Base-by-base conservation (phyloP, 1,140 invertebrate genomes). In the Lucilia sericata region DNA sequence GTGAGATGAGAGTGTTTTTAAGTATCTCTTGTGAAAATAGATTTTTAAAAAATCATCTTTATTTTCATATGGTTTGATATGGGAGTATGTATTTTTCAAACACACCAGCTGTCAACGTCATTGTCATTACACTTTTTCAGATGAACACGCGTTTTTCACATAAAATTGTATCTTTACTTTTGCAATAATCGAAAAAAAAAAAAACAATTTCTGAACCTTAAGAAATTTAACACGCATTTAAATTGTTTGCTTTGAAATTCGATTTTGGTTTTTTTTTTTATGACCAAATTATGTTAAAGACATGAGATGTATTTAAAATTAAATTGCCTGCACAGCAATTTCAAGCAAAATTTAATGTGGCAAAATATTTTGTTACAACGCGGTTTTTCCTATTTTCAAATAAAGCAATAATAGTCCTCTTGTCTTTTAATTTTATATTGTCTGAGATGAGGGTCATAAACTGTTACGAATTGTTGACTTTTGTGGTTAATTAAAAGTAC, bases 1-100 rank as follows among this genome's bases (percentile, higher is more conserved):
- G 51, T 55, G n/a, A n/a, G n/a, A 55, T 17, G 51, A 55, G 51
- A 55, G 51, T 55, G 51, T 55, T 55, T 55, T 55, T 55, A 55
- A 55, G 51, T 55, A 55, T 55, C 51, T 55, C 17, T 55, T 55
- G 10, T 55, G 10, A 14, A 55, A 55, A 55, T 55, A n/a, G 51
- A 55, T 42, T 42, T 42, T 42, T 5, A 42, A 42, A 42, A n/a
- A n/a, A 36, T 8, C 36, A 36, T 36, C 36, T 36, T 42, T 42
- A 8, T 42, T 42, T 42, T 42, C 10, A 42, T 8, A 10, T 55
- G 12, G 12, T 14, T 55, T 55, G 5, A 55, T 55, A 55, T 55
- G 49, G 49, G 49, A n/a, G n/a, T n/a, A 30, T 55, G 13, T 42
- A 2, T 42, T 42, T 42, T 42, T 7, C 10, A 14, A 55, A 55